Evolutionary conservation across 2,113 vertebrate genomes (phyloP).

Genomic region (Oncorhynchus nerka): DNA sequence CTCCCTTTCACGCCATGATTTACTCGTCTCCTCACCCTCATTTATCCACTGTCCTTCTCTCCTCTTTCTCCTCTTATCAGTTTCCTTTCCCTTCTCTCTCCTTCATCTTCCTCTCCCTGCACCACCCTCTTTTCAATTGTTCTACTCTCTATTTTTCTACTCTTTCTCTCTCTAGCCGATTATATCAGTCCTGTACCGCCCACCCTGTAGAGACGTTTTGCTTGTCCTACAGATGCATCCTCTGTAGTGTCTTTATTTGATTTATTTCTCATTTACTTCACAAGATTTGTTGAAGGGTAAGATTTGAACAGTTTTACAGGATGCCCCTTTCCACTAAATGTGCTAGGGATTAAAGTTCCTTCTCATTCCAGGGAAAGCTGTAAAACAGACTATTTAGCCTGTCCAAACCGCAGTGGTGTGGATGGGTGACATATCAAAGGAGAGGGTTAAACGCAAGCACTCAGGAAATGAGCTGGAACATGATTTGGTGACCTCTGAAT

Average conservation of each 20-base stretch:
- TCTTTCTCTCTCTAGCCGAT: too few relatives aligned
- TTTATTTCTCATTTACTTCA: slow-evolving; percentile 25
- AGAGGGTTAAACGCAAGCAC: slow-evolving; percentile 32
- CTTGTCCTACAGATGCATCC: slow-evolving; percentile 11
- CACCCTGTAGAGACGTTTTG: background rate
- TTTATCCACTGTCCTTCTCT: slow-evolving; percentile 28
- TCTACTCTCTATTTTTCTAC: too few relatives aligned
- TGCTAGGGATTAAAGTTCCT: slow-evolving; percentile 49
- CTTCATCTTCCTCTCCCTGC: slow-evolving; percentile 35
- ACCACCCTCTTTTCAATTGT: background rate
- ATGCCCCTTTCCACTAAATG: slow-evolving; percentile 21
- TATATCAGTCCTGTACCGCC: background rate
- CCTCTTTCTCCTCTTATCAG: slow-evolving; percentile 32
- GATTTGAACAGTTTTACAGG: slow-evolving; percentile 12
- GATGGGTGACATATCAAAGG: slow-evolving; percentile 19
- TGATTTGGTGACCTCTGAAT: slow-evolving; percentile 31
- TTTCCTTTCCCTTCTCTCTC: slow-evolving; percentile 28
- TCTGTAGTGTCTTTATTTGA: slow-evolving; percentile 24
- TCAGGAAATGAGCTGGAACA: slow-evolving; percentile 38
- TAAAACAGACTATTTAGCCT: slow-evolving; percentile 9
- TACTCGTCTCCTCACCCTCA: slow-evolving; percentile 39
- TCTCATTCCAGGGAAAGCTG: background rate
- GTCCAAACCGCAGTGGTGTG: slow-evolving; percentile 17
- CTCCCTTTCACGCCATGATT: slow-evolving; percentile 18
- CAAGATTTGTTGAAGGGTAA: slow-evolving; percentile 11